These are phyloP conservation scores for Manis pentadactyla DNA, from an alignment of 2,797 vertebrate species.

Conservation along the genomic window DNA sequence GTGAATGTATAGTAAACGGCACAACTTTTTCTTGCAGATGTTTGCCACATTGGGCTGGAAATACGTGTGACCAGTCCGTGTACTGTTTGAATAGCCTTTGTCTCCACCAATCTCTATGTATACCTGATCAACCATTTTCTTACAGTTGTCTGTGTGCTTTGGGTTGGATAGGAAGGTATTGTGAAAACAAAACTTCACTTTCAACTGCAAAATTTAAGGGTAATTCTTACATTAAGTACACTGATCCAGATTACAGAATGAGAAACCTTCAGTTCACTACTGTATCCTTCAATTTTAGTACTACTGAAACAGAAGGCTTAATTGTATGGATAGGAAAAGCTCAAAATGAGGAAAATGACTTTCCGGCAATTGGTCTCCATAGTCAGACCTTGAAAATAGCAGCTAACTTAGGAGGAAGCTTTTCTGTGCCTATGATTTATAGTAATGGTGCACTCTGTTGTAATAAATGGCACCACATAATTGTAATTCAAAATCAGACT, in stretches of 20 bases:
- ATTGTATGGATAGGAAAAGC: constrained; percentile 92
- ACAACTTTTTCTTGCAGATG: constrained; percentile 88
- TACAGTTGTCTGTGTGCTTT: constrained; percentile 90
- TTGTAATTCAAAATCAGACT: constrained; percentile 89
- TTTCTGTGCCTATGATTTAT: constrained; percentile 85
- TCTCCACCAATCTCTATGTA: constrained; percentile 87
- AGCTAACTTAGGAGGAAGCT: constrained; percentile 92
- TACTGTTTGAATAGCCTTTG: constrained; percentile 88
- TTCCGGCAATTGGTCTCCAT: constrained; percentile 91
- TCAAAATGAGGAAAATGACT: constrained; percentile 91
- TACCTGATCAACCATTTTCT: constrained; percentile 81
- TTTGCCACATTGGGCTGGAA: constrained; percentile 87
- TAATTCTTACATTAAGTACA: constrained; percentile 92
- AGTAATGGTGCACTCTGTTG: constrained; percentile 85
- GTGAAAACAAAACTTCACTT: constrained; percentile 84
- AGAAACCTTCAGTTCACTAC: constrained; percentile 88
- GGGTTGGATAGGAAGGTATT: constrained; percentile 90
- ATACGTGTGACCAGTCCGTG: constrained; percentile 87
- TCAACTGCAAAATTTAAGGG: constrained; percentile 88
- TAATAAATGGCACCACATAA: constrained; percentile 88
- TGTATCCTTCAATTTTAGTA: constrained; percentile 90
- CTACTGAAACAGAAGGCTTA: constrained; percentile 86
- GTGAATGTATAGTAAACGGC: constrained; percentile 84
- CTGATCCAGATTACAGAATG: constrained; percentile 86
- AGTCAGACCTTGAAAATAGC: constrained; percentile 88